Evolutionary conservation across 2,797 vertebrate species (phyloP).

Genomic region (Emys orbicularis): DNA sequence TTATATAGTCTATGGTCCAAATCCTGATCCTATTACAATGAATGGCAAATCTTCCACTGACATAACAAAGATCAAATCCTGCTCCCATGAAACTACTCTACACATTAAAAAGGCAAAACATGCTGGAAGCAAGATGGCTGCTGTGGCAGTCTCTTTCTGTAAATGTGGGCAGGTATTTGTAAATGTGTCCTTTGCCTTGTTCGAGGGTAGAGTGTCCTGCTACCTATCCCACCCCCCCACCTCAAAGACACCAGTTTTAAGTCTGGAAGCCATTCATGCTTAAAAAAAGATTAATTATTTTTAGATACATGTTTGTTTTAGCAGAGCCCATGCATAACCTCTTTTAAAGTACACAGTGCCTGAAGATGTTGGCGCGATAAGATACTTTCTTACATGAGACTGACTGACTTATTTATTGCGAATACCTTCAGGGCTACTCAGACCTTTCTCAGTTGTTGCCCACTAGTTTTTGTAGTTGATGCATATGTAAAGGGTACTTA

Average conservation of each 20-base stretch:
- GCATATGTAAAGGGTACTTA: background rate
- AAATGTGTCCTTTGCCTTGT: background rate
- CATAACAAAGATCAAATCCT: background rate
- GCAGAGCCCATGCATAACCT: background rate
- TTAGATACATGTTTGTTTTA: background rate
- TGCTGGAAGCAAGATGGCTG: background rate
- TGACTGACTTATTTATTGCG: background rate
- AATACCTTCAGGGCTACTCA: background rate
- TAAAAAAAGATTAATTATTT: background rate
- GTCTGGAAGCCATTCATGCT: background rate
- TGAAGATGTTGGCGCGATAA: background rate
- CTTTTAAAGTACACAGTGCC: accelerated
- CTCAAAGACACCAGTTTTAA: background rate
- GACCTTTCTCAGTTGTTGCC: background rate
- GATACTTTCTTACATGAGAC: accelerated
- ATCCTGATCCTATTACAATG: conserved; percentile 42
- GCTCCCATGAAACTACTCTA: background rate
- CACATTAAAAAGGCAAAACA: background rate
- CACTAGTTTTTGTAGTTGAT: background rate
- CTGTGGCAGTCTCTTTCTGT: background rate
- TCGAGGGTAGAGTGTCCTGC: background rate
- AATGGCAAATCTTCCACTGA: background rate
- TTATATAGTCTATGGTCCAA: conserved; percentile 51
- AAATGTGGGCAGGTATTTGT: background rate
- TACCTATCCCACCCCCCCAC: background rate